Percentiles rank a stretch among this genome's conserved stretches.
phyloP scores from a whole-genome alignment of 2,113 vertebrate species.

The Pyxicephalus adspersus region DNA sequence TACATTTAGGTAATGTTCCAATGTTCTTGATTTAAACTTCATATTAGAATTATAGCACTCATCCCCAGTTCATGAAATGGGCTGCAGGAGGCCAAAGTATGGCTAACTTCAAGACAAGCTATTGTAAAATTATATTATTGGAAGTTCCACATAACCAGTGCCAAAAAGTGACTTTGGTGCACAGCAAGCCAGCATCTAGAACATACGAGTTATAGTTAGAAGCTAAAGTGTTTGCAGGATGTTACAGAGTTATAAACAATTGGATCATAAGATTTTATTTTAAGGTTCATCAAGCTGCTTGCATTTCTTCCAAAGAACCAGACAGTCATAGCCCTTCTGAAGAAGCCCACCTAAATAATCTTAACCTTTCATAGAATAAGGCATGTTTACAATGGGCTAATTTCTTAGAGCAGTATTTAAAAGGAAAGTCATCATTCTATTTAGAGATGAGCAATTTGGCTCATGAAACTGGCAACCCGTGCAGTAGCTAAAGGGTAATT shows the following conservation, averaged over 20 bases:
- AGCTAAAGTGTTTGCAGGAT: constrained; percentile 42
- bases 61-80: no score
- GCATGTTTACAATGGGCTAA: no score
- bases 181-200: constrained; percentile 21
- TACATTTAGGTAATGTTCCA: no score
- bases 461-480: no score
- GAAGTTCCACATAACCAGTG: not conserved
- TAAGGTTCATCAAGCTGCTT: constrained; percentile 9
- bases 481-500: no score
- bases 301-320: not conserved
- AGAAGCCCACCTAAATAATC: not conserved
- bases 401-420: no score
- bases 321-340: constrained; percentile 8
- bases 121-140: not conserved
- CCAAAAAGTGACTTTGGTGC: constrained; percentile 31
- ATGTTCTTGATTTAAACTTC: no score
- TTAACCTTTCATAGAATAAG: not conserved
- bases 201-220: constrained; percentile 37
- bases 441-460: no score
- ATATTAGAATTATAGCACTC: no score
- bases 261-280: constrained; percentile 52
- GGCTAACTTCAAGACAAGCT: not conserved
- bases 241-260: constrained; percentile 41
- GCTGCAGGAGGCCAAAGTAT: no score
- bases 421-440: no score